Base-by-base conservation (phyloP, 1,140 invertebrate genomes). In the Lordiphosa clarofinis region DNA sequence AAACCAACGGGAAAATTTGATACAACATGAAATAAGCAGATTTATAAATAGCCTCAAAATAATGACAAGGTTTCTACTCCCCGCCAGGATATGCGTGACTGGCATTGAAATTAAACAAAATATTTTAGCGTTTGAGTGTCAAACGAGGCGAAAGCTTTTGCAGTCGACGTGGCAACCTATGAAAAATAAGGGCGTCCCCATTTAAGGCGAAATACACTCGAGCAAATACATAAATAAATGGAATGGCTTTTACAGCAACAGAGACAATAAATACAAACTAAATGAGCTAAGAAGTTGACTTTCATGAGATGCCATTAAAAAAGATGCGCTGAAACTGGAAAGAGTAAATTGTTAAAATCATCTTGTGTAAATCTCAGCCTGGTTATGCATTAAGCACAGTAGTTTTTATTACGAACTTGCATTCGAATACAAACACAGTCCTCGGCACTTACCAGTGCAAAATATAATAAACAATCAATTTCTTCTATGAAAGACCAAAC, bases 61-160 rank as follows among this genome's bases (percentile, higher is more conserved):
- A 71, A 63, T 58, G 56, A 60, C 36, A 33, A 50, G 15, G 37
- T 37, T 38, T 15, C 21, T 12, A 13, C 35, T 52, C 49, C 37
- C 43, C 57, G 56, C 43, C 76, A 82, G 76, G 76, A 82, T 82
- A 82, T 82, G 76, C 76, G 78, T 82, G 76, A 82, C 76, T 84
- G 58, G 76, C 72, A 84, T 81, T 56, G 56, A 76, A 82, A 82
- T 82, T 76, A 82, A 82, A 76, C 68, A 70, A 53, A 60, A 72
- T 65, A 62, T 73, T 57, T 73, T 57, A 61, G 56, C 64, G 48
- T 39, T 75, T 75, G 43, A 55, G 66, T 81, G 75, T 75, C 61
- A 81, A 79, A 79, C 60, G 75, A 70, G 70, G 65, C 74, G 75
- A 66, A 24, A 31, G 42, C 24, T 44, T 35, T 56, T 38, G 35